A percentile compares a stretch with the other conserved stretches of the same genome.
Evolutionary conservation across 2,888 invertebrate species (phyloP).

Genomic region (Alentia gelatinosa): DNA sequence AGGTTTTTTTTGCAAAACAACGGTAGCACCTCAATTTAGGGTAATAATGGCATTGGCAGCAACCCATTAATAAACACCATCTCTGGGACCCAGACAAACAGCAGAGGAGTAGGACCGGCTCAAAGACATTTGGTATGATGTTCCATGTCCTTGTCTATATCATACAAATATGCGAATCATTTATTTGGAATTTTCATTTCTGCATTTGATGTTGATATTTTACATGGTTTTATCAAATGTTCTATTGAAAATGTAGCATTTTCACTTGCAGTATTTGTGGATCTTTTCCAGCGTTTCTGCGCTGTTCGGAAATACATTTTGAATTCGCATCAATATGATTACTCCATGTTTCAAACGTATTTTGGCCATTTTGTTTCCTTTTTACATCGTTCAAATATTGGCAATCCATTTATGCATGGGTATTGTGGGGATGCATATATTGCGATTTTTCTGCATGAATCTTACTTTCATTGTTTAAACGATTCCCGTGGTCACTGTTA

Average conservation of each 20-base stretch:
- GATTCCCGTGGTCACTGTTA: not conserved
- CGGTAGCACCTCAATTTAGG: not conserved
- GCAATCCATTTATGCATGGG: constrained; percentile 11
- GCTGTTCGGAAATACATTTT: not conserved
- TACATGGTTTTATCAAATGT: constrained; percentile 22
- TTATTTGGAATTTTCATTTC: not conserved
- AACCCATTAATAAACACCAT: not conserved
- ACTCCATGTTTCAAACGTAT: constrained; percentile 10
- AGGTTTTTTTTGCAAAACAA: not conserved
- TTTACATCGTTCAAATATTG: not conserved
- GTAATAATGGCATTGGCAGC: not conserved
- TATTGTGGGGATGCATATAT: constrained; percentile 30
- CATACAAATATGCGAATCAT: not conserved
- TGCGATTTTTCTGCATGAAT: constrained; percentile 12
- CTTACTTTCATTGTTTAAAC: not conserved
- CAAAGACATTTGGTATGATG: not conserved
- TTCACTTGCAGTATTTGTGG: constrained; percentile 39
- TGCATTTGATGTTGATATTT: not conserved
- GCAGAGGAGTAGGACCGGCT: constrained; percentile 5
- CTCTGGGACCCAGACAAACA: too few species aligned
- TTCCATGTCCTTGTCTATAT: not conserved
- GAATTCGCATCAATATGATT: not conserved
- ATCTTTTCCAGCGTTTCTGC: constrained; percentile 10
- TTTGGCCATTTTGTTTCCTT: not conserved
- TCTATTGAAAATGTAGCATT: not conserved